Conservation (phyloP, 2,797 vertebrate genomes). For the Setipinna tenuifilis region DNA sequence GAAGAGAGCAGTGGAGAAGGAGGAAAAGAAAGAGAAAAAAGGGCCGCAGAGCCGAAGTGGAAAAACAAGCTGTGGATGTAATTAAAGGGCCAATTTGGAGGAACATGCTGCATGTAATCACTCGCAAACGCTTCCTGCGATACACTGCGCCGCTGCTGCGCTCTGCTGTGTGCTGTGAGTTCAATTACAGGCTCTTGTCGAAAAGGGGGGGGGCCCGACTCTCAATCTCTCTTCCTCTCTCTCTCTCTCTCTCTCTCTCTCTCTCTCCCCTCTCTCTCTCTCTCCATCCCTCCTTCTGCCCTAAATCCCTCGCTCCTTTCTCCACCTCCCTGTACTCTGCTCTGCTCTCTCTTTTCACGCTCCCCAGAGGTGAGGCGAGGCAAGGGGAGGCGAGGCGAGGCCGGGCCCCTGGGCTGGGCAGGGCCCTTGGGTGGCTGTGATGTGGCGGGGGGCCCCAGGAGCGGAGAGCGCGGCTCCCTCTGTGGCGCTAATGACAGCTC, state of each 20-base stretch:
- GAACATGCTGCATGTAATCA: slow-evolving; percentile 58
- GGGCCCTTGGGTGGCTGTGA: slow-evolving; percentile 38
- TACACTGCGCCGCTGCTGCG: neutral
- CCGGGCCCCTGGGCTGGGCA: slow-evolving; percentile 1
- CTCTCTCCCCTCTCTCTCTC: neutral
- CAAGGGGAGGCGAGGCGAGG: no score
- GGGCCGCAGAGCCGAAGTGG: slow-evolving; percentile 34
- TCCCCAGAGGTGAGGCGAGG: slow-evolving; percentile 14
- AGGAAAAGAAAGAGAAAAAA: slow-evolving; percentile 32
- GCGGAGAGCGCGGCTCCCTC: slow-evolving; percentile 21
- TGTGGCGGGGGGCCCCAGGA: slow-evolving; percentile 43
- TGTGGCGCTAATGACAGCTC: slow-evolving; percentile 49
- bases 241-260: neutral
- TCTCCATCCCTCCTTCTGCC: neutral
- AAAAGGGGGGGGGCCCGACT: slow-evolving; percentile 32
- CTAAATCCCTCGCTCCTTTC: neutral
- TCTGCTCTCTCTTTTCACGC: neutral
- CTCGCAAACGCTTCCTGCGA: slow-evolving; percentile 54
- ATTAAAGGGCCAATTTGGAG: slow-evolving; percentile 59
- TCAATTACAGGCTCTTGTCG: slow-evolving; percentile 54
- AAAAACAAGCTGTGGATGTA: slow-evolving; percentile 51
- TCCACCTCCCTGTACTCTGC: neutral
- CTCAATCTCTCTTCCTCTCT: neutral
- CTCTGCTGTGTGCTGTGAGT: slow-evolving; percentile 37
- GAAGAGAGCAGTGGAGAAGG: neutral